Percentiles rank a stretch among this genome's conserved stretches.
Evolutionary conservation across 2,888 invertebrate genomes (phyloP).

Genomic region (Tipula helvola): DNA sequence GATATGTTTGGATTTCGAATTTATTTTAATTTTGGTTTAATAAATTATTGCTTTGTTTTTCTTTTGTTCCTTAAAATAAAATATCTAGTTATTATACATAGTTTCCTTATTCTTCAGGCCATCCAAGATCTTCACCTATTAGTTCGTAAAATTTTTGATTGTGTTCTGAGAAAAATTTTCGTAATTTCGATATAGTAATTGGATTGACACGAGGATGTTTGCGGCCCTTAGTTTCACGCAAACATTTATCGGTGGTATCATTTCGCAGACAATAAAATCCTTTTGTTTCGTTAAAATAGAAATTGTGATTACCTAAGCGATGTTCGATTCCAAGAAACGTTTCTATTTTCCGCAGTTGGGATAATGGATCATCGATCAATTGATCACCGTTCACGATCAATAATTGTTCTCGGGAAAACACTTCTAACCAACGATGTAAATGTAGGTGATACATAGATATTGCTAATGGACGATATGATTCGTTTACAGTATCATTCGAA

Average conservation of each 20-base stretch:
- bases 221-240: slow-evolving; percentile 69
- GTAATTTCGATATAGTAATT: slow-evolving; percentile 61
- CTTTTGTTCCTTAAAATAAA: background rate
- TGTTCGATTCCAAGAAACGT: slow-evolving; percentile 55
- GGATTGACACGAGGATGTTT: slow-evolving; percentile 77
- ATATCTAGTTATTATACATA: background rate
- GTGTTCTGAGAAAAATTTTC: slow-evolving; percentile 80
- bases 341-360: slow-evolving; percentile 77
- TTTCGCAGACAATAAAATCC: slow-evolving; percentile 89
- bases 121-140: slow-evolving; percentile 83
- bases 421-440: slow-evolving; percentile 83
- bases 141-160: slow-evolving; percentile 87
- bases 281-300: slow-evolving; percentile 94
- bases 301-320: slow-evolving; percentile 67
- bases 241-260: slow-evolving; percentile 72
- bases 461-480: slow-evolving; percentile 68
- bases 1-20: background rate
- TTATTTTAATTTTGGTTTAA: background rate
- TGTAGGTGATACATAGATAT: slow-evolving; percentile 88
- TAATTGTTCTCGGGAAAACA: slow-evolving; percentile 83
- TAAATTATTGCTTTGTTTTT: background rate
- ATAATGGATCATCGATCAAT: slow-evolving; percentile 79
- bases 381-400: slow-evolving; percentile 91
- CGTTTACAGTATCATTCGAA: slow-evolving; percentile 71
- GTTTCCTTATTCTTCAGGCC: slow-evolving; percentile 71